Evolutionary conservation across 1,140 invertebrate species (phyloP).

Genomic region (Lerema accius): DNA sequence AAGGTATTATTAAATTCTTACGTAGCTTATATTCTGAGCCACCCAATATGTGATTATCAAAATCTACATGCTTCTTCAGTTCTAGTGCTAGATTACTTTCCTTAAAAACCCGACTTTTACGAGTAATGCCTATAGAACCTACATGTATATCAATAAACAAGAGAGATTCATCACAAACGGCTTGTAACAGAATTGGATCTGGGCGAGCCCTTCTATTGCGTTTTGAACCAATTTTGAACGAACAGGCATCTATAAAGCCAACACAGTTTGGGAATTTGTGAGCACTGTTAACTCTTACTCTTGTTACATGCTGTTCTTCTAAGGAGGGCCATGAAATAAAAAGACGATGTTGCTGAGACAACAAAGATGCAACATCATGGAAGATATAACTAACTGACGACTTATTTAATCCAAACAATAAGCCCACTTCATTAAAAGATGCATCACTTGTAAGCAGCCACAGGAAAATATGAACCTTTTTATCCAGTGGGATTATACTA

Average conservation of each 20-base stretch:
- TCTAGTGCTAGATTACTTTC: slow-evolving; percentile 61
- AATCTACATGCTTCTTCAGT: slow-evolving; percentile 65
- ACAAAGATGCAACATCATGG: slow-evolving; percentile 60
- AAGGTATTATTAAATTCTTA: slow-evolving; percentile 72
- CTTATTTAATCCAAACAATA: slow-evolving; percentile 67
- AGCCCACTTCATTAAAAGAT: slow-evolving; percentile 66
- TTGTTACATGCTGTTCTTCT: slow-evolving; percentile 74
- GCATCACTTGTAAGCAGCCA: slow-evolving; percentile 61
- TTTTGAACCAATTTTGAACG: slow-evolving; percentile 63
- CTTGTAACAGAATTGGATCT: slow-evolving; percentile 68
- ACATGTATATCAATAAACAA: slow-evolving; percentile 70
- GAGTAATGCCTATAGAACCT: slow-evolving; percentile 59
- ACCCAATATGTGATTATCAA: slow-evolving; percentile 74
- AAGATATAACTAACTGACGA: slow-evolving; percentile 69
- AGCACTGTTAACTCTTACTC: slow-evolving; percentile 66
- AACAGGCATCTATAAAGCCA: slow-evolving; percentile 72
- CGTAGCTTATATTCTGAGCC: slow-evolving; percentile 67
- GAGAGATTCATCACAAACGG: slow-evolving; percentile 72
- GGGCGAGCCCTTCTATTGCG: slow-evolving; percentile 50
- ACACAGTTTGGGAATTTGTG: slow-evolving; percentile 76
- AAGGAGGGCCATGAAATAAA: slow-evolving; percentile 74
- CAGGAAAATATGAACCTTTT: slow-evolving; percentile 73
- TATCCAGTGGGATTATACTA: slow-evolving; percentile 57
- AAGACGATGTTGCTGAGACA: slow-evolving; percentile 58
- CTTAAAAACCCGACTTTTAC: slow-evolving; percentile 66